A percentile compares a stretch with the other conserved stretches of the same genome.
phyloP scores from a whole-genome alignment of 2,888 invertebrate genomes.

The Microplitis manilae region DNA sequence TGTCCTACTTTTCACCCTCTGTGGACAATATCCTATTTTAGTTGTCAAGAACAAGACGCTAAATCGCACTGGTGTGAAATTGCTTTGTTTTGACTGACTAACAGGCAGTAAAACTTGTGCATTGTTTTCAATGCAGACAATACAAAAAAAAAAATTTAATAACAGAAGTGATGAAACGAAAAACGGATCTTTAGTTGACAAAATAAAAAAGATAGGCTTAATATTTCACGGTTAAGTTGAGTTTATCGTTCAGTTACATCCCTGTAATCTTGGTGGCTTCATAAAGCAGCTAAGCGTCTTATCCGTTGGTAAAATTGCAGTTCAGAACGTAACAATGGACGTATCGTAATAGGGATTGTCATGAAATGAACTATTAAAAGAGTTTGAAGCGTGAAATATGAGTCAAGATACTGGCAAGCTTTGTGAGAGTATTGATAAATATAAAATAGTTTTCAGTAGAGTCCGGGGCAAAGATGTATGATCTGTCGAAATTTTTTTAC shows the following conservation, averaged over 20 bases:
- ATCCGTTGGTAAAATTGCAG: conserved; percentile 42
- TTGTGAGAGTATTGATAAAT: background rate
- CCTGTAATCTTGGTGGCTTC: conserved; percentile 24
- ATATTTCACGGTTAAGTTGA: conserved; percentile 22
- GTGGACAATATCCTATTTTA: too few species aligned
- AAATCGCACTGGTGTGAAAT: too few species aligned
- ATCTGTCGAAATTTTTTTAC: too few species aligned
- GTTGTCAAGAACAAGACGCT: too few species aligned
- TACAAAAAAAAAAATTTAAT: background rate
- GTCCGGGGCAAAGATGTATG: too few species aligned
- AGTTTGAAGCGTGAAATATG: conserved; percentile 39
- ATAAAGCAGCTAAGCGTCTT: conserved; percentile 38
- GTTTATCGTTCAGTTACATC: conserved; percentile 29
- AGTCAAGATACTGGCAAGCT: conserved; percentile 39
- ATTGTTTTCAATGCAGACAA: too few species aligned
- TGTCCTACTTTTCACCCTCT: too few species aligned
- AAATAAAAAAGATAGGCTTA: conserved; percentile 1
- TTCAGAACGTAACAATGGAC: conserved; percentile 41
- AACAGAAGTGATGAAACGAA: background rate
- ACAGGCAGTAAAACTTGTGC: too few species aligned
- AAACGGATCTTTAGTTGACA: background rate
- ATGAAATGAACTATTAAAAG: conserved; percentile 56
- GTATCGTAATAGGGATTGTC: conserved; percentile 53
- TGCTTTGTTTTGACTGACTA: too few species aligned
- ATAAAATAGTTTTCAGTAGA: too few species aligned